Conservation (phyloP, 2,888 invertebrate species). For the Fragum sueziense region DNA sequence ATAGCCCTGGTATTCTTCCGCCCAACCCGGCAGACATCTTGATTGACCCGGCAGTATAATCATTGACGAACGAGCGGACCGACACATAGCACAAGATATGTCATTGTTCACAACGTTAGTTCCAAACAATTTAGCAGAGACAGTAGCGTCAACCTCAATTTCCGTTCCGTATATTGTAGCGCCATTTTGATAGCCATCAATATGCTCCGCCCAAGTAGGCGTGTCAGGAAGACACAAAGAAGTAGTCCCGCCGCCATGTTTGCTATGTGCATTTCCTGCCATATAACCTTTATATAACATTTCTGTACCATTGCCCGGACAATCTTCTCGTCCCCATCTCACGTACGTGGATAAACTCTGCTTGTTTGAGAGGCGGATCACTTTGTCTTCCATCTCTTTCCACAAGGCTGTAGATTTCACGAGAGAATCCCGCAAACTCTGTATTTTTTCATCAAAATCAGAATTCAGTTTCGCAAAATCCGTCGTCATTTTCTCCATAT, state of each 20-base stretch:
- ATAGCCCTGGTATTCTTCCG: conserved; percentile 11
- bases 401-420: background rate
- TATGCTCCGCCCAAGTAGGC: conserved; percentile 7
- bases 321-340: conserved; percentile 1
- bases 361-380: background rate
- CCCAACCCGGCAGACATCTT: background rate
- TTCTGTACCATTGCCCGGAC: conserved; percentile 6
- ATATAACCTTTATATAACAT: conserved; percentile 8
- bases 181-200: background rate
- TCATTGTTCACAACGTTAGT: background rate
- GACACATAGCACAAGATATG: background rate
- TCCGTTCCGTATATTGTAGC: background rate
- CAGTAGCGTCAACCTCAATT: background rate
- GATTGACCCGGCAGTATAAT: background rate
- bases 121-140: background rate
- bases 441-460: background rate
- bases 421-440: background rate
- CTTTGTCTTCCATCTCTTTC: background rate
- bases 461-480: background rate
- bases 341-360: background rate
- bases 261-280: background rate
- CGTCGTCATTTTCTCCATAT: background rate
- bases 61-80: background rate
- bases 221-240: conserved; percentile 2
- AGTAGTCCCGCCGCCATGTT: background rate